A percentile compares a stretch with the other conserved stretches of the same genome.
Conservation (phyloP, 2,113 vertebrate species). For the Galemys pyrenaicus region DNA sequence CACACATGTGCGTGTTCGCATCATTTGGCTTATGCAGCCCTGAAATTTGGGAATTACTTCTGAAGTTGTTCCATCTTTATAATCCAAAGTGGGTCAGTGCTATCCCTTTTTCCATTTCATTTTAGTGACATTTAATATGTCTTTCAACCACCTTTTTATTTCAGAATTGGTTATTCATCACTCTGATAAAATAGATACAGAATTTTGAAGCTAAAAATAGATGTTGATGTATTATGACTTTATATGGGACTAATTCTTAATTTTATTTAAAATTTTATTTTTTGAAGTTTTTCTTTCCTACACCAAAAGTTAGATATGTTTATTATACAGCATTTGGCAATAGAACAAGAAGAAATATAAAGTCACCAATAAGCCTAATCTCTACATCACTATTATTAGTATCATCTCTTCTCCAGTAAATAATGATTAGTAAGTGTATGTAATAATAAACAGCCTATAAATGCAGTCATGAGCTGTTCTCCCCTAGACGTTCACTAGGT, state of each 20-base stretch:
- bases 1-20: constrained; percentile 96
- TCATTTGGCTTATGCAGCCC: constrained; percentile 92
- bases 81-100: constrained; percentile 85
- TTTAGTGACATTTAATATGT: neutral
- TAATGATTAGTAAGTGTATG: neutral
- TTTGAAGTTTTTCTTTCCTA: neutral
- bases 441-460: neutral
- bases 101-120: neutral
- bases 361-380: neutral
- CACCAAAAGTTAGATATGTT: neutral
- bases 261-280: constrained; percentile 2
- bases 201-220: neutral
- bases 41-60: constrained; percentile 89
- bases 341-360: neutral
- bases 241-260: neutral
- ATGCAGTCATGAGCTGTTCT: neutral
- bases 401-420: neutral
- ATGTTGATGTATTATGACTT: neutral
- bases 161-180: neutral
- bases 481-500: constrained; percentile 85
- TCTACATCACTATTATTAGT: neutral
- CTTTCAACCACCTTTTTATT: neutral
- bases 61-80: constrained; percentile 86
- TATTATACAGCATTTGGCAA: constrained; percentile 14
- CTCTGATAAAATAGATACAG: neutral